Evolutionary conservation across 2,888 invertebrate species (phyloP).

Genomic region (Oconnorella tubifera): DNA sequence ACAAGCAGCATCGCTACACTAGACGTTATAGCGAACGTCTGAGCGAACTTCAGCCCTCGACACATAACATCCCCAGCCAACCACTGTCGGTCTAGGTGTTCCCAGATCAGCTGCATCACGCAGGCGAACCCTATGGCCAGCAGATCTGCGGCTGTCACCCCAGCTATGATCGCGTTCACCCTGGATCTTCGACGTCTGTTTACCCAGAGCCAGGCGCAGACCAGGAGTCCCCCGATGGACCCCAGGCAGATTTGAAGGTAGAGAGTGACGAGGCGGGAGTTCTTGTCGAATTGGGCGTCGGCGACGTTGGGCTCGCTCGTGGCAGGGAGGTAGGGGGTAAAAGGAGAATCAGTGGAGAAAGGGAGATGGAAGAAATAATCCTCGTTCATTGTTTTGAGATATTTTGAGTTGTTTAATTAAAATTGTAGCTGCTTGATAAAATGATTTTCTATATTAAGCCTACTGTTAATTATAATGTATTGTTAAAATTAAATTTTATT

Average conservation of each 20-base stretch:
- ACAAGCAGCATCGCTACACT: conserved; percentile 54
- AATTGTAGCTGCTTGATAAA: too few species aligned
- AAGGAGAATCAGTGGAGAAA: background rate
- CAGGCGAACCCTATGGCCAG: conserved; percentile 45
- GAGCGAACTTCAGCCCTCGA: conserved; percentile 50
- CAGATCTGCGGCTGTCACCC: conserved; percentile 52
- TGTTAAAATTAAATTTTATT: too few species aligned
- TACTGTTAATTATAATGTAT: too few species aligned
- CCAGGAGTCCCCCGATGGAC: conserved; percentile 44
- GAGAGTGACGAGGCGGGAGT: conserved; percentile 41
- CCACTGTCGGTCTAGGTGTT: conserved; percentile 40
- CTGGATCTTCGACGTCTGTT: conserved; percentile 44
- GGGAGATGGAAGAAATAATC: too few species aligned
- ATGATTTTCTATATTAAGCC: too few species aligned
- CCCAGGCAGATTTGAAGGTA: conserved; percentile 45
- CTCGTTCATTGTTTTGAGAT: too few species aligned
- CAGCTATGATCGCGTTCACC: conserved; percentile 51
- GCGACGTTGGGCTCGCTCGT: conserved; percentile 35
- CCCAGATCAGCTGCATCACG: conserved; percentile 42
- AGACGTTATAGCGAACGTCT: conserved; percentile 50
- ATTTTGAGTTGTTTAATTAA: too few species aligned
- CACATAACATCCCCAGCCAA: conserved; percentile 50
- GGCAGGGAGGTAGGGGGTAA: background rate
- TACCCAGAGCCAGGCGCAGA: conserved; percentile 46
- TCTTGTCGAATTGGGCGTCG: conserved; percentile 43